Evolutionary conservation across 2,888 invertebrate species (phyloP).

Genomic region (Lasioglossum oenotherae): DNA sequence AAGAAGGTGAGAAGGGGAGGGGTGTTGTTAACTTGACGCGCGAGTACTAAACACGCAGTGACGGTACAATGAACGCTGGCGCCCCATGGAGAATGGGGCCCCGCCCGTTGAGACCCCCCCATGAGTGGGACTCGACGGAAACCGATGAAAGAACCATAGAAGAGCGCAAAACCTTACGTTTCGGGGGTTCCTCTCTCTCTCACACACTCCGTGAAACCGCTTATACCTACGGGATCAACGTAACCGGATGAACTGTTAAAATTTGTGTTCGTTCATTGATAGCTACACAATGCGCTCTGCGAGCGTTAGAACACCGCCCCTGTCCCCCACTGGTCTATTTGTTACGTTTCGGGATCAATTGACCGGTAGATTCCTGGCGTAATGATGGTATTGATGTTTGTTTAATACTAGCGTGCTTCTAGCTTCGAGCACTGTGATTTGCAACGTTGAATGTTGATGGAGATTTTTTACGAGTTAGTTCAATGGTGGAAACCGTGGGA

Average conservation of each 20-base stretch:
- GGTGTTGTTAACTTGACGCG: slow-evolving; percentile 77
- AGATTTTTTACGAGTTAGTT: background rate
- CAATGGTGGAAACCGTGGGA: background rate
- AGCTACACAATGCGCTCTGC: slow-evolving; percentile 47
- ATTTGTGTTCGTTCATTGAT: slow-evolving; percentile 65
- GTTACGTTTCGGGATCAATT: slow-evolving; percentile 49
- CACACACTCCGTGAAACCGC: slow-evolving; percentile 54
- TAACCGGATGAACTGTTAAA: slow-evolving; percentile 65
- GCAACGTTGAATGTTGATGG: background rate
- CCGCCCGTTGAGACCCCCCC: slow-evolving; percentile 76
- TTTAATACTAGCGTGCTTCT: background rate
- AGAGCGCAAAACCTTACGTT: slow-evolving; percentile 54
- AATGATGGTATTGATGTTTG: slow-evolving; percentile 43
- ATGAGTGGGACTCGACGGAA: slow-evolving; percentile 65
- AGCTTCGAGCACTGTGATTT: background rate
- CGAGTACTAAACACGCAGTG: slow-evolving; percentile 77
- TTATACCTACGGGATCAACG: slow-evolving; percentile 64
- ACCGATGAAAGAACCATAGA: slow-evolving; percentile 57
- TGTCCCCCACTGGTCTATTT: slow-evolving; percentile 43
- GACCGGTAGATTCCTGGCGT: slow-evolving; percentile 31
- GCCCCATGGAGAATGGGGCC: slow-evolving; percentile 72
- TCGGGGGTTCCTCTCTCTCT: slow-evolving; percentile 31
- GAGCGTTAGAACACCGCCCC: slow-evolving; percentile 15
- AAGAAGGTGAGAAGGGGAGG: slow-evolving; percentile 60
- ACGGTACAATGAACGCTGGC: slow-evolving; percentile 76